These are phyloP conservation scores for Parnassius apollo DNA, from an alignment of 2,888 invertebrate genomes.

Conservation along the genomic window DNA sequence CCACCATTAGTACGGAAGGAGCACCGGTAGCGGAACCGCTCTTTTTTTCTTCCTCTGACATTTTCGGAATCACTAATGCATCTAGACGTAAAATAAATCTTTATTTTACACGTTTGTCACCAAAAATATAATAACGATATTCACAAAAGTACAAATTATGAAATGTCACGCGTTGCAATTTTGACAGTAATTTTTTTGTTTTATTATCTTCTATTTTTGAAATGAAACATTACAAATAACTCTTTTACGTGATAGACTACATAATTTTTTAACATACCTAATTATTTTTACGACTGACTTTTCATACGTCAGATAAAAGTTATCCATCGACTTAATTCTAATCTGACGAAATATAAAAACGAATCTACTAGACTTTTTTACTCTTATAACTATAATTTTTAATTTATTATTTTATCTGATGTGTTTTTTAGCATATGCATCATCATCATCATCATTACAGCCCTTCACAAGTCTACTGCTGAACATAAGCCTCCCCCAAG, in stretches of 20 bases:
- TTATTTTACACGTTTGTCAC: conserved; percentile 48
- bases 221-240: conserved; percentile 36
- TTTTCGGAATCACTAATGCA: conserved; percentile 51
- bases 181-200: conserved; percentile 63
- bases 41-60: conserved; percentile 66
- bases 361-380: no score
- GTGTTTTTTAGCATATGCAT: no score
- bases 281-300: no score
- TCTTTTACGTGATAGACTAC: background rate
- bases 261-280: background rate
- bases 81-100: conserved; percentile 49
- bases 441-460: no score
- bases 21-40: conserved; percentile 40
- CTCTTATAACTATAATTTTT: no score
- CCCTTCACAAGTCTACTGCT: no score
- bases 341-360: no score
- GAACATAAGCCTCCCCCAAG: no score
- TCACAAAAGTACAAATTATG: conserved; percentile 52
- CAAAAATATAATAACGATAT: conserved; percentile 54
- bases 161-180: conserved; percentile 68
- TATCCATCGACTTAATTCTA: no score
- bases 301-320: no score
- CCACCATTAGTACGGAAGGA: conserved; percentile 49
- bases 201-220: conserved; percentile 64
- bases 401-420: no score